Evolutionary conservation across 2,797 vertebrate species (phyloP).

Genomic region (Spatula clypeata): DNA sequence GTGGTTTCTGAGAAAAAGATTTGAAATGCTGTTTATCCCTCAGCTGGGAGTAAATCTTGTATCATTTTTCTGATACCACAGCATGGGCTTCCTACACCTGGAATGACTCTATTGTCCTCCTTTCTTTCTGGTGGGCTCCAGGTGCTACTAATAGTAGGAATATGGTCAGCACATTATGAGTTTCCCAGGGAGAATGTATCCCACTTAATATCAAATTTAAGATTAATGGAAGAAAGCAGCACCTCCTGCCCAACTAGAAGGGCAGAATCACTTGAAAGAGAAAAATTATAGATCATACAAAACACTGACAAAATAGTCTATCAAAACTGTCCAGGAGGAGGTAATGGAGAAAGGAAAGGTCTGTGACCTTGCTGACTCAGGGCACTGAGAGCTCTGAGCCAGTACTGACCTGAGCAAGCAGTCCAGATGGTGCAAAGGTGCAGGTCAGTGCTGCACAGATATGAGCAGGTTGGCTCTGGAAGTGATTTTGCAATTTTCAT

Average conservation of each 20-base stretch:
- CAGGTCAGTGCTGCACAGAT: neutral
- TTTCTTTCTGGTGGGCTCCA: neutral
- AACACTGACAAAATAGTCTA: neutral
- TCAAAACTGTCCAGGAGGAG: neutral
- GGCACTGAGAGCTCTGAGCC: neutral
- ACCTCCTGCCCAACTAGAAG: neutral
- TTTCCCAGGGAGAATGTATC: neutral
- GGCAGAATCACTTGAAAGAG: neutral
- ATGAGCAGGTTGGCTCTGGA: neutral
- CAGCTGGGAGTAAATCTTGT: neutral
- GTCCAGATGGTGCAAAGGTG: neutral
- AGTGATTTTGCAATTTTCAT: neutral
- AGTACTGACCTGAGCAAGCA: neutral
- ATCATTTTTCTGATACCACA: neutral
- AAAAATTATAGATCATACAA: neutral
- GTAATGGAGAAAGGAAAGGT: neutral
- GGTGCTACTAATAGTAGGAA: neutral
- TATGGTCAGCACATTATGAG: neutral
- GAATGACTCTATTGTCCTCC: neutral
- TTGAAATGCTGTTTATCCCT: constrained; percentile 6
- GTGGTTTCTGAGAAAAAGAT: constrained; percentile 8
- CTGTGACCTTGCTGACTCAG: neutral
- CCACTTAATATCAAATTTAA: neutral
- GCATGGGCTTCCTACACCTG: neutral
- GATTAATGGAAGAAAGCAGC: neutral